These are phyloP conservation scores for Propithecus perrieri DNA, from an alignment of 2,797 vertebrate species.

Conservation along the genomic window DNA sequence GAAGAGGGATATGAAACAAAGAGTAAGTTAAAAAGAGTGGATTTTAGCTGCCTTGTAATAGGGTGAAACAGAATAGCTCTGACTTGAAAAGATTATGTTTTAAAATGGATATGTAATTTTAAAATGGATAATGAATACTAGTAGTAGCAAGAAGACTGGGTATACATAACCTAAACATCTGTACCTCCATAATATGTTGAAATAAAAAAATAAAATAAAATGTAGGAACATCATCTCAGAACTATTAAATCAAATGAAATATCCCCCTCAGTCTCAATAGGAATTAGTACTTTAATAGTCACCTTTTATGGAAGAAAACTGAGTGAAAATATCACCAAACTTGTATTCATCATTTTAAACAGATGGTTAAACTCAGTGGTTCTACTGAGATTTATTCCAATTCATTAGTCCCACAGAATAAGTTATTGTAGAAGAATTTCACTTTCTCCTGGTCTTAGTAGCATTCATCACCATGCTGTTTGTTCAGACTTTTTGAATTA, in stretches of 20 bases:
- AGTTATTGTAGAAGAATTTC: neutral
- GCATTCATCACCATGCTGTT: neutral
- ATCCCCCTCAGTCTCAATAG: neutral
- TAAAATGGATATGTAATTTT: neutral
- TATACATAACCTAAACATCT: neutral
- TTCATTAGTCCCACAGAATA: neutral
- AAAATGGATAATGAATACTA: neutral
- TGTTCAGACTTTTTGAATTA: neutral
- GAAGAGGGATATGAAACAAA: neutral
- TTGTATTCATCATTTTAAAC: slow-evolving; percentile 16
- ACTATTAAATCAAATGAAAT: neutral
- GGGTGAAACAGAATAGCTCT: neutral
- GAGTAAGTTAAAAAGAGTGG: neutral
- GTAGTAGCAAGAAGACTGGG: neutral
- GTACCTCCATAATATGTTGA: too few species aligned
- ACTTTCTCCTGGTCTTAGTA: neutral
- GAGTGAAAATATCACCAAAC: neutral
- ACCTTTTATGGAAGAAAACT: neutral
- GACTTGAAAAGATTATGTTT: neutral
- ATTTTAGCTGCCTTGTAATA: neutral
- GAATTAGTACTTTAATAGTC: neutral
- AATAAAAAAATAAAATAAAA: neutral
- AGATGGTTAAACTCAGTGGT: neutral
- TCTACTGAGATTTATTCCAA: neutral
- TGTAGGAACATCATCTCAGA: neutral